phyloP scores from a whole-genome alignment of 2,113 vertebrate genomes.

The Pimephales promelas region DNA sequence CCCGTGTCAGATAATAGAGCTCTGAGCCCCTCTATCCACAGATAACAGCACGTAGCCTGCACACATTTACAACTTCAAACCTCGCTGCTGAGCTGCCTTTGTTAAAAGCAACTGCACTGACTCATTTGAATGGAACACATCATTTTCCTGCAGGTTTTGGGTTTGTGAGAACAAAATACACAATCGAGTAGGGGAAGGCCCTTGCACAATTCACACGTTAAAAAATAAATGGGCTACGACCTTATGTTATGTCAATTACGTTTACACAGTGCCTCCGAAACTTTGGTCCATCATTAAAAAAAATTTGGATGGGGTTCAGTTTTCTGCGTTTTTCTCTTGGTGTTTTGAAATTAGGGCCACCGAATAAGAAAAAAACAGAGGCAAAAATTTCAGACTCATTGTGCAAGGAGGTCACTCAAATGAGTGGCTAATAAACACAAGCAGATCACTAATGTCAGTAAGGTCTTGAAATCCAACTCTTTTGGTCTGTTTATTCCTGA shows the following conservation, averaged over 20 bases:
- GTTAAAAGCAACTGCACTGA: constrained; percentile 6
- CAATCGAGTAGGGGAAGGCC: background rate
- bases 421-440: constrained; percentile 18
- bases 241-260: no score
- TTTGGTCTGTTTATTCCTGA: background rate
- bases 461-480: background rate
- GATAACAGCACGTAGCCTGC: constrained; percentile 65
- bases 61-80: constrained; percentile 21
- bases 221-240: no score
- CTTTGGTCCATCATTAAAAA: no score
- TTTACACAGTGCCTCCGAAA: no score
- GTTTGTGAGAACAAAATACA: background rate
- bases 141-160: background rate
- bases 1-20: constrained; percentile 66
- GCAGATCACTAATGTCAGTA: background rate
- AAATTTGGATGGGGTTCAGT: no score
- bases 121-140: constrained; percentile 22
- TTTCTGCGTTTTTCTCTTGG: no score
- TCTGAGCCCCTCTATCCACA: constrained; percentile 50
- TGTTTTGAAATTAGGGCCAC: no score
- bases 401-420: background rate
- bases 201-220: no score
- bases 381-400: no score
- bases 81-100: background rate
- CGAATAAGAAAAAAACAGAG: no score